Evolutionary conservation across 2,888 invertebrate genomes (phyloP).

Genomic region (Pteria penguin): DNA sequence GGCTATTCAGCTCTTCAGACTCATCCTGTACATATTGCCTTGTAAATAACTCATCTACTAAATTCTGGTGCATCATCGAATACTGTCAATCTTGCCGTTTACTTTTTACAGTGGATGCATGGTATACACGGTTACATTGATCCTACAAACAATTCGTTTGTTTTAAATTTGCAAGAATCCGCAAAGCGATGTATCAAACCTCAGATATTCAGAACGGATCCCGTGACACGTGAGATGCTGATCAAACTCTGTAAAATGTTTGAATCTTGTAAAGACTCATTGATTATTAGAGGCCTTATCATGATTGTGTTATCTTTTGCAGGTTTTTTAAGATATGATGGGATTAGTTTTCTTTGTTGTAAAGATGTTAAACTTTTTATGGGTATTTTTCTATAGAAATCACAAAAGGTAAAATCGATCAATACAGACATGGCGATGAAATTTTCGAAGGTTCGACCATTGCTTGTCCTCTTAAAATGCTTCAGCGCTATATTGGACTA

Average conservation of each 20-base stretch:
- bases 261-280: conserved; percentile 6
- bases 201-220: conserved; percentile 8
- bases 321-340: conserved; percentile 17
- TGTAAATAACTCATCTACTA: not conserved
- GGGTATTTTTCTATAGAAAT: conserved; percentile 35
- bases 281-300: conserved; percentile 17
- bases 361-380: conserved; percentile 30
- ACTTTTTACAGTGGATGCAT: conserved; percentile 10
- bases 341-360: not conserved
- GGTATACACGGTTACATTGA: not conserved
- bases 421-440: conserved; percentile 39
- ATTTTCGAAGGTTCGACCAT: conserved; percentile 38
- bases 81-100: not conserved
- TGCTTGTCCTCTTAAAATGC: conserved; percentile 44
- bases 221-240: conserved; percentile 8
- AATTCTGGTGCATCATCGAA: conserved; percentile 1
- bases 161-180: conserved; percentile 3
- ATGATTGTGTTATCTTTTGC: conserved; percentile 32
- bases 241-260: conserved; percentile 9
- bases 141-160: conserved; percentile 24
- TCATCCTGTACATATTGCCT: conserved; percentile 14
- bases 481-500: conserved; percentile 30
- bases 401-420: conserved; percentile 45
- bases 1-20: not conserved
- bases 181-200: conserved; percentile 10